Percentiles rank a stretch among this genome's conserved stretches.
phyloP scores from a whole-genome alignment of 2,888 invertebrate species.

The Allacma fusca region DNA sequence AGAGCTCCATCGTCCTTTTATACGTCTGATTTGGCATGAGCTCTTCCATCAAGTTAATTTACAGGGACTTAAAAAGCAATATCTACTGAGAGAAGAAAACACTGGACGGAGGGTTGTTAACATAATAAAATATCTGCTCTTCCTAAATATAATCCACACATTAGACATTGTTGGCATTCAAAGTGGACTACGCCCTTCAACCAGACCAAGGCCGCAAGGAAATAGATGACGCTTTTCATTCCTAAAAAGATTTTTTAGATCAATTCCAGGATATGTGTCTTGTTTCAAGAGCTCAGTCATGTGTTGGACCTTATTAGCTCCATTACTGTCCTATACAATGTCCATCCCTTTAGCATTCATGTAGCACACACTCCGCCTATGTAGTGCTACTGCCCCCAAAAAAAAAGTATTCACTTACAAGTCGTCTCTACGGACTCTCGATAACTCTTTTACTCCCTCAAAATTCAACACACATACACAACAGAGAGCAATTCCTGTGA shows the following conservation, averaged over 20 bases:
- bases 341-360: too few species aligned
- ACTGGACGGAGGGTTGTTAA: slow-evolving; percentile 2
- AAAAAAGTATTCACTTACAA: too few species aligned
- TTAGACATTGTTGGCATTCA: not conserved
- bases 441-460: too few species aligned
- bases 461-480: too few species aligned
- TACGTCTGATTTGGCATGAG: not conserved
- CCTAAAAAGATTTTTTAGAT: too few species aligned
- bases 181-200: slow-evolving; percentile 7
- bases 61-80: not conserved
- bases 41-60: not conserved
- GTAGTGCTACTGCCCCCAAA: too few species aligned
- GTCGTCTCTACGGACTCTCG: too few species aligned
- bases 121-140: not conserved
- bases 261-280: slow-evolving; percentile 20
- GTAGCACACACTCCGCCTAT: too few species aligned
- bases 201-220: slow-evolving; percentile 14
- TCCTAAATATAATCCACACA: too few species aligned
- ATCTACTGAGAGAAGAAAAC: not conserved
- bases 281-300: not conserved
- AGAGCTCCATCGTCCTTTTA: slow-evolving; percentile 24
- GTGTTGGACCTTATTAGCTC: not conserved
- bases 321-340: too few species aligned
- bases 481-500: too few species aligned
- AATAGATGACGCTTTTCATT: not conserved